These are phyloP conservation scores for Lepisosteus osseus DNA, from an alignment of 2,113 vertebrate genomes.

Conservation along the genomic window DNA sequence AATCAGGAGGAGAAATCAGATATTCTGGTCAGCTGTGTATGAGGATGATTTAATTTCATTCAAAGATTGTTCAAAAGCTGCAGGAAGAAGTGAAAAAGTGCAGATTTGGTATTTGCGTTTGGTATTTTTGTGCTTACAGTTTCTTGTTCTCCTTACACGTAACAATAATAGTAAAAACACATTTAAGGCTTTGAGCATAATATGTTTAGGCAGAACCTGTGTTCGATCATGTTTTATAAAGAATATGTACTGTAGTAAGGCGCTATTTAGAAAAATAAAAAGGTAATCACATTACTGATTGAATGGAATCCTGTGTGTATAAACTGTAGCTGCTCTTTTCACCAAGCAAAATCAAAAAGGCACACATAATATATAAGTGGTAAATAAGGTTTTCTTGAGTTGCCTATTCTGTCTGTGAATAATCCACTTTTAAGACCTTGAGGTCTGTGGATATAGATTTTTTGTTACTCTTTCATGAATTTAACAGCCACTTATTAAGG, in stretches of 20 bases:
- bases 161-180: neutral
- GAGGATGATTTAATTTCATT: too few species aligned
- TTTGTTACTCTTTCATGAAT: neutral
- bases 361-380: neutral
- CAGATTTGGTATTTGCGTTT: too few species aligned
- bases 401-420: neutral
- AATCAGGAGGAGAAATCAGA: too few species aligned
- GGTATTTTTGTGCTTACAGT: too few species aligned
- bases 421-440: neutral
- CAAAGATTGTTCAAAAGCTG: too few species aligned
- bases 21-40: too few species aligned
- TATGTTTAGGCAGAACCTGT: neutral
- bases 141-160: neutral
- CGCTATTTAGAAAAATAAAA: too few species aligned
- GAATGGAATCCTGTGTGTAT: too few species aligned
- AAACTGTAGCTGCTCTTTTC: neutral
- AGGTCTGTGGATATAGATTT: neutral
- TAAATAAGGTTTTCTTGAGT: neutral
- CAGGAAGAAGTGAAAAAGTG: too few species aligned
- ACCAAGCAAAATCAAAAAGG: neutral
- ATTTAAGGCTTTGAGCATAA: neutral
- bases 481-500: neutral
- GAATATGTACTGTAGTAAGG: too few species aligned
- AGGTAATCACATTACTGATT: too few species aligned
- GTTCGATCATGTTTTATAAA: too few species aligned